Base-by-base conservation (phyloP, 2,113 vertebrate species). In the Chascanopsetta lugubris region DNA sequence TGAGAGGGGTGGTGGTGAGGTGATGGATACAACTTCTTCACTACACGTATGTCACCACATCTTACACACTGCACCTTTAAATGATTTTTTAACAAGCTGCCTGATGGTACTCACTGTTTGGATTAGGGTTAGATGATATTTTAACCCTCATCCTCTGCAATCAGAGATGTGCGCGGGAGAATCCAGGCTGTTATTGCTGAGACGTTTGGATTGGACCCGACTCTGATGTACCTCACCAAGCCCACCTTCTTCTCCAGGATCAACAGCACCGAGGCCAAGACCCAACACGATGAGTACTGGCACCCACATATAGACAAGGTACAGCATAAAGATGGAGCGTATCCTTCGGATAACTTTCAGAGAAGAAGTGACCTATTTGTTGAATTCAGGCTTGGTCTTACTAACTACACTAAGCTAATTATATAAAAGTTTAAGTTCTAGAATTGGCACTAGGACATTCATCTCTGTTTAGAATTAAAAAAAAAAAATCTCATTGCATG, bases 241-340 rank as follows among this genome's bases (percentile, higher is more conserved):
- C 97, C 97, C 54, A 99, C 97, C 0, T 99, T 99, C 92, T 99
- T 99, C 93, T 99, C 97, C 5, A 94, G 96, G 24, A 99, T 99
- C 84, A 97, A 99, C 87, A 95, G 82, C 90, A 95, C 94, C 0
- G 84, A 27, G 4, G 96, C 97, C 55, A 95, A 90, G 76, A 98
- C 95, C 0, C 84, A 94, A 0, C 97, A 99, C 0, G 97, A 98
- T 1, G 96, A 99, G 64, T 99, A 99, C 85, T 99, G 97, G 97
- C 97, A 98, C 54, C 94, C 96, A 0, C 97, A 99, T 0, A 93
- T 97, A 17, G 97, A 99, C 85, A 99, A 99, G 94, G 97, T 97
- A 83, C 76, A 0, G 0, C 49, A 51, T 26, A 1, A 29, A n/a
- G 30, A 30, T 8, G 18, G 6, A 26, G 5, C 47, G 24, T 42